A percentile compares a stretch with the other conserved stretches of the same genome.
phyloP scores from a whole-genome alignment of 2,888 invertebrate species.

The Drosophila mayaguana region DNA sequence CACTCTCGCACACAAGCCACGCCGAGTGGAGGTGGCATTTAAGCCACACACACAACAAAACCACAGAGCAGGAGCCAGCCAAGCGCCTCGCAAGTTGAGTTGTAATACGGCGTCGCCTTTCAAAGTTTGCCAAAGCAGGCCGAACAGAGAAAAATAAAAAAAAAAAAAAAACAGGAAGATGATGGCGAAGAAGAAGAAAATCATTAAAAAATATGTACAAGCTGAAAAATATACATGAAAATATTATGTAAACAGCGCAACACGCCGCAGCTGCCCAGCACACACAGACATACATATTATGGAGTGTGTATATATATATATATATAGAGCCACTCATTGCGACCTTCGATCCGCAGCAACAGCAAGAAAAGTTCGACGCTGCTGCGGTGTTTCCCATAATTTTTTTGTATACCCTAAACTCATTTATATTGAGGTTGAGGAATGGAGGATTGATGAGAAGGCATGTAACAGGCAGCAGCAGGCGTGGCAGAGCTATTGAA shows the following conservation, averaged over 20 bases:
- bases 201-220: conserved; percentile 71
- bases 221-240: conserved; percentile 68
- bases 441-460: background rate
- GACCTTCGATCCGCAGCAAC: conserved; percentile 47
- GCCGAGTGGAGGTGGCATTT: conserved; percentile 12
- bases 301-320: background rate
- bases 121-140: conserved; percentile 50
- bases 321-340: conserved; percentile 56
- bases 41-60: conserved; percentile 13
- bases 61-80: conserved; percentile 10
- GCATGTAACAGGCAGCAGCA: background rate
- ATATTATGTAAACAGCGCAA: conserved; percentile 64
- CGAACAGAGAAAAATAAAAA: conserved; percentile 7
- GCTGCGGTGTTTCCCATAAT: conserved; percentile 51
- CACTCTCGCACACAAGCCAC: background rate
- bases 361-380: conserved; percentile 48
- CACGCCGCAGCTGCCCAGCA: background rate
- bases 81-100: conserved; percentile 49
- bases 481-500: too few relatives aligned
- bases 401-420: conserved; percentile 10
- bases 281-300: background rate
- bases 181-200: conserved; percentile 30
- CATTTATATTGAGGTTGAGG: background rate
- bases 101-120: conserved; percentile 65
- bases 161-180: background rate